Percentiles rank a stretch among this genome's conserved stretches.
Evolutionary conservation across 2,888 invertebrate species (phyloP).

Genomic region (Morpho helenor): DNA sequence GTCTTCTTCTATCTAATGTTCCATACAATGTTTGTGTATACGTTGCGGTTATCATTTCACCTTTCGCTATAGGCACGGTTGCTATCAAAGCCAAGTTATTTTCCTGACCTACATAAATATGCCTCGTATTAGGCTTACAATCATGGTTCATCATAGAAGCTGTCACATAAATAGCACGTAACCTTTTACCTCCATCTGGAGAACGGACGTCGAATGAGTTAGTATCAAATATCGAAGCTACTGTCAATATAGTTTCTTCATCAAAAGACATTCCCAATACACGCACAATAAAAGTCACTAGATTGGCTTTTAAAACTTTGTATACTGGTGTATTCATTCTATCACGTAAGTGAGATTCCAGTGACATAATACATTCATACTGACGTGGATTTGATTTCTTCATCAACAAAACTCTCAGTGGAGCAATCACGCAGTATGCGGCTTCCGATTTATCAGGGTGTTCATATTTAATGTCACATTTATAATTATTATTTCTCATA

Average conservation of each 20-base stretch:
- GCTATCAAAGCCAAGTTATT: slow-evolving; percentile 82
- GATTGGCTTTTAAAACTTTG: slow-evolving; percentile 77
- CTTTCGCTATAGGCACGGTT: slow-evolving; percentile 82
- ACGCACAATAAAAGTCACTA: slow-evolving; percentile 81
- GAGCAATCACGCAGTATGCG: slow-evolving; percentile 83
- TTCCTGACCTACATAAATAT: slow-evolving; percentile 80
- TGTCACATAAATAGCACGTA: slow-evolving; percentile 82
- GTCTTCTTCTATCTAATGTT: slow-evolving; percentile 81
- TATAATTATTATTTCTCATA: slow-evolving; percentile 79
- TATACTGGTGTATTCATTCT: slow-evolving; percentile 80
- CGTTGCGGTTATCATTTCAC: slow-evolving; percentile 82
- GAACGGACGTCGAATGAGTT: slow-evolving; percentile 84
- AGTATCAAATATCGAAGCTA: slow-evolving; percentile 85
- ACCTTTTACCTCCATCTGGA: slow-evolving; percentile 64
- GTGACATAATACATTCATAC: slow-evolving; percentile 71
- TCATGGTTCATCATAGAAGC: slow-evolving; percentile 86
- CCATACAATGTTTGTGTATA: slow-evolving; percentile 86
- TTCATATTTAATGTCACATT: slow-evolving; percentile 75
- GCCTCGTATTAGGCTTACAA: slow-evolving; percentile 85
- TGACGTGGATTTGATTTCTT: slow-evolving; percentile 74
- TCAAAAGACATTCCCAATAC: slow-evolving; percentile 76
- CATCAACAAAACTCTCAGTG: slow-evolving; percentile 82
- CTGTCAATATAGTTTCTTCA: slow-evolving; percentile 79
- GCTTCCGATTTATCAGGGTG: slow-evolving; percentile 71
- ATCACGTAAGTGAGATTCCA: slow-evolving; percentile 82